Conservation (phyloP, 1,140 invertebrate species). For the Cydia fagiglandana region DNA sequence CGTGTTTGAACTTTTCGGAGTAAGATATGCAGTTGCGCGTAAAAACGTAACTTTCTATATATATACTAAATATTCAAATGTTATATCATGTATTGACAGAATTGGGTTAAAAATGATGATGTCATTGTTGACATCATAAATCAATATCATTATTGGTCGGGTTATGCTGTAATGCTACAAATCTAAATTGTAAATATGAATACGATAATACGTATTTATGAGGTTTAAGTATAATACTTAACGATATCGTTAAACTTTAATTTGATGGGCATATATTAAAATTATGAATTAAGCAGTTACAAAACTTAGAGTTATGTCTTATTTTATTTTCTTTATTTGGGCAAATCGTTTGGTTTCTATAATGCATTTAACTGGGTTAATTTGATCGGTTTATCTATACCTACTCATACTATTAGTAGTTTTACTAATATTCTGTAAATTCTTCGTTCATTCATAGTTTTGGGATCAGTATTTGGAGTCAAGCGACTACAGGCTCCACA, state of each 20-base stretch:
- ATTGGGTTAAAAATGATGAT: background rate
- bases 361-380: background rate
- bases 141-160: background rate
- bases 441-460: background rate
- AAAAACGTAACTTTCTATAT: background rate
- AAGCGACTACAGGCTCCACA: no score
- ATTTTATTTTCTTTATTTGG: background rate
- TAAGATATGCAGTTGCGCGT: background rate
- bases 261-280: background rate
- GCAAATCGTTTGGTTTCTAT: background rate
- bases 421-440: background rate
- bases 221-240: background rate
- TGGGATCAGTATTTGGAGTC: background rate
- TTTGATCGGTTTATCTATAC: background rate
- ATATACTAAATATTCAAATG: background rate
- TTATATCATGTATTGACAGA: background rate
- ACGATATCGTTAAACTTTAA: background rate
- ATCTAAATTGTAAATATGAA: conserved; percentile 2
- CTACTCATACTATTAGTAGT: background rate
- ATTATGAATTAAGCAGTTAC: background rate
- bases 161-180: background rate
- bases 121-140: background rate
- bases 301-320: background rate
- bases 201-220: background rate
- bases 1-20: background rate